These are phyloP conservation scores for Chascanopsetta lugubris DNA, from an alignment of 2,113 vertebrate species.

Conservation along the genomic window DNA sequence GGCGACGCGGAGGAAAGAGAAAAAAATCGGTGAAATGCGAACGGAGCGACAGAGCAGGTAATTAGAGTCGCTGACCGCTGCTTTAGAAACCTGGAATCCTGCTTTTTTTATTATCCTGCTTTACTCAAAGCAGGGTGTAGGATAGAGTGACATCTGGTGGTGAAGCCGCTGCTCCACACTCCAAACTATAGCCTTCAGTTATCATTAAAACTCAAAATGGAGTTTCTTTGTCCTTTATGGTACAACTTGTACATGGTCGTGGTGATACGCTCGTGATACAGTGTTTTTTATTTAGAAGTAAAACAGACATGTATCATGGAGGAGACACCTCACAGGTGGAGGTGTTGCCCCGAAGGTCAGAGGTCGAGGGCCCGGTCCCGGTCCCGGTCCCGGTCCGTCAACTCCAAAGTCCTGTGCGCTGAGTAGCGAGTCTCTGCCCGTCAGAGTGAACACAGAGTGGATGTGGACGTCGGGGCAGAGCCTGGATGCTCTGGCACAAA, in stretches of 20 bases:
- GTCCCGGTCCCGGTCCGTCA: constrained; percentile 3
- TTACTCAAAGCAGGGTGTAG: too few relatives aligned
- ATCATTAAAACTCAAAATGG: too few relatives aligned
- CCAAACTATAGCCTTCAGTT: too few relatives aligned
- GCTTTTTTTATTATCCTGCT: not conserved
- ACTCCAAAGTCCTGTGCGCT: constrained; percentile 46
- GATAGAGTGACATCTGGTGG: too few relatives aligned
- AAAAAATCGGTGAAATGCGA: constrained; percentile 40
- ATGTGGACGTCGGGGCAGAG: constrained; percentile 52
- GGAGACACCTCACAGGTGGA: not conserved
- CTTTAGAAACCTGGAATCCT: constrained; percentile 20
- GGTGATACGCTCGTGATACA: too few relatives aligned
- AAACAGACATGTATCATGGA: not conserved
- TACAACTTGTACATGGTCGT: too few relatives aligned
- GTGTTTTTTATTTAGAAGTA: too few relatives aligned
- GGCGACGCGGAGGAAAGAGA: constrained; percentile 25
- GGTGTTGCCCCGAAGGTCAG: not conserved
- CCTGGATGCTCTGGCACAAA: constrained; percentile 73
- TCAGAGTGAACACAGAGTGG: constrained; percentile 55
- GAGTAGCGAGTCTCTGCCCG: constrained; percentile 22
- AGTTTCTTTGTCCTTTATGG: too few relatives aligned
- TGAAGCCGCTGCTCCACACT: too few relatives aligned
- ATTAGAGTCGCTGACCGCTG: constrained; percentile 52
- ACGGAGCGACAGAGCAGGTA: constrained; percentile 37
- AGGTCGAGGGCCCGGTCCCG: constrained; percentile 49